These are phyloP conservation scores for Bos indicus DNA, from an alignment of 2,113 vertebrate species.

Conservation along the genomic window DNA sequence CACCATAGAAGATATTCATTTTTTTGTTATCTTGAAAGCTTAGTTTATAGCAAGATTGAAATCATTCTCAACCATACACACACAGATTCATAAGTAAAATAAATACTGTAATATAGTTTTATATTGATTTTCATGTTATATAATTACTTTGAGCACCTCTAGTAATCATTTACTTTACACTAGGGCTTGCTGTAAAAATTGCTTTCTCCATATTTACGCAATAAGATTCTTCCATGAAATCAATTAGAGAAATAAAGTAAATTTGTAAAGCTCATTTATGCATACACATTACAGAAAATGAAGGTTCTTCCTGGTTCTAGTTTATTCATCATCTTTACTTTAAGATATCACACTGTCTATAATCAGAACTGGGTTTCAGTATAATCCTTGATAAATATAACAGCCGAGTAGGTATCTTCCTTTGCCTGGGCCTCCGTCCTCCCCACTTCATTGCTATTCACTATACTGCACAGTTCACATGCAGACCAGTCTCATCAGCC, in stretches of 20 bases:
- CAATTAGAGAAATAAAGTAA: conserved; percentile 33
- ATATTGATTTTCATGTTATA: conserved; percentile 5
- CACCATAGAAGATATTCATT: neutral
- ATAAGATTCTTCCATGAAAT: conserved; percentile 3
- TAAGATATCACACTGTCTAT: neutral
- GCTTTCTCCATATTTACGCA: neutral
- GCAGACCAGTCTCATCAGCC: conserved; percentile 47
- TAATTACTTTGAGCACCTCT: conserved; percentile 18
- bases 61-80: neutral
- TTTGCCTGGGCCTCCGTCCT: neutral
- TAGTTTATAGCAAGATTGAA: neutral
- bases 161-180: conserved; percentile 4
- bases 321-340: neutral
- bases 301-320: neutral
- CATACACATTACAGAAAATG: neutral
- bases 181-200: conserved; percentile 10
- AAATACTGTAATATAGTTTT: neutral
- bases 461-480: conserved; percentile 26
- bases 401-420: neutral
- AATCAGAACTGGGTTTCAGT: neutral
- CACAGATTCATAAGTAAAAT: neutral
- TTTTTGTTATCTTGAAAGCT: neutral
- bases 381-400: conserved; percentile 19
- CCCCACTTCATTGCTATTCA: conserved; percentile 43
- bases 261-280: neutral